phyloP scores from a whole-genome alignment of 2,888 invertebrate genomes.

The Merodon equestris region DNA sequence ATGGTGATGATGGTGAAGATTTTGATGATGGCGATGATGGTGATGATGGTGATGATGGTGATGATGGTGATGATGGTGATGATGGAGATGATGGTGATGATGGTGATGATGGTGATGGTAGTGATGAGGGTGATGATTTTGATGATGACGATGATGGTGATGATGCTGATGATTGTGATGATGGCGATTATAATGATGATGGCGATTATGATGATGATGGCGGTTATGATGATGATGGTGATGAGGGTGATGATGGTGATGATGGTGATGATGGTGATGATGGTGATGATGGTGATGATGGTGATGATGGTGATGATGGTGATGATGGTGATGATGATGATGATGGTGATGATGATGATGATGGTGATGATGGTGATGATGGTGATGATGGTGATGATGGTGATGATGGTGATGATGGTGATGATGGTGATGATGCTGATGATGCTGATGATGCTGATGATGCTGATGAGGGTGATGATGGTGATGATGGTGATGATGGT shows the following conservation, averaged over 20 bases:
- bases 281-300: conserved; percentile 2
- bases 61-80: conserved; percentile 10
- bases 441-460: too few relatives aligned
- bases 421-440: too few relatives aligned
- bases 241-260: too few relatives aligned
- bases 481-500: conserved; percentile 2
- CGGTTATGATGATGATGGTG: too few relatives aligned
- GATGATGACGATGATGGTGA: too few relatives aligned
- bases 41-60: conserved; percentile 11
- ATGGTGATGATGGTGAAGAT: too few relatives aligned
- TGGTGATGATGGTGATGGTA: conserved; percentile 1
- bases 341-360: conserved; percentile 4
- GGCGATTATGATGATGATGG: too few relatives aligned
- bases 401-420: conserved; percentile 2
- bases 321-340: conserved; percentile 4
- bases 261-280: conserved; percentile 1
- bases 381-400: conserved; percentile 1
- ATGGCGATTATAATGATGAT: too few relatives aligned
- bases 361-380: conserved; percentile 4
- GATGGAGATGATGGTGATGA: conserved; percentile 1
- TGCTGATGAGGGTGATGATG: too few relatives aligned
- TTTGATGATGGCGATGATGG: too few relatives aligned
- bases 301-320: conserved; percentile 2
- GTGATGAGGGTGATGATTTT: too few relatives aligned
- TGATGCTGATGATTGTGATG: too few relatives aligned